phyloP scores from a whole-genome alignment of 2,888 invertebrate genomes.

The Lasioglossum malachurum region DNA sequence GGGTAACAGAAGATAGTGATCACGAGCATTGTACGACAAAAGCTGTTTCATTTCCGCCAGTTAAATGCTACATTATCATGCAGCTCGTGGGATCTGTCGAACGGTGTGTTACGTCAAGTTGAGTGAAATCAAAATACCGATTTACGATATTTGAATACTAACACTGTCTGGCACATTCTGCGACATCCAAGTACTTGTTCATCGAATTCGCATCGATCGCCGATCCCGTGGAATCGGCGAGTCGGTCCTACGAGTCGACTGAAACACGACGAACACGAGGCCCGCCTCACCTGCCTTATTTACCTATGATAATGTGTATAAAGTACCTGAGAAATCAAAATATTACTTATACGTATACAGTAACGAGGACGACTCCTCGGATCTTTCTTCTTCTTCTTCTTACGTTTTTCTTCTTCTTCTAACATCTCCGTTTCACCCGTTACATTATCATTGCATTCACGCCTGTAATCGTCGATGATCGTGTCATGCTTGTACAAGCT shows the following conservation, averaged over 20 bases:
- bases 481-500: conserved; percentile 65
- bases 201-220: conserved; percentile 36
- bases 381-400: not conserved
- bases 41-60: conserved; percentile 12
- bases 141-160: conserved; percentile 1
- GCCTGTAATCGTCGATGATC: conserved; percentile 50
- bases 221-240: not conserved
- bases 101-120: not conserved
- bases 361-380: conserved; percentile 25
- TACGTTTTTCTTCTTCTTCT: not conserved
- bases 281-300: conserved; percentile 74
- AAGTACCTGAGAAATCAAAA: conserved; percentile 83
- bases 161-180: conserved; percentile 18
- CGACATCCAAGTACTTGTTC: conserved; percentile 32
- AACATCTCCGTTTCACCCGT: conserved; percentile 24
- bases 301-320: conserved; percentile 83
- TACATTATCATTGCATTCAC: conserved; percentile 32
- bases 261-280: conserved; percentile 58
- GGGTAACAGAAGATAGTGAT: not conserved
- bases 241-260: not conserved
- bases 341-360: conserved; percentile 53
- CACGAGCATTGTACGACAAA: not conserved
- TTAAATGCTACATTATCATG: conserved; percentile 32
- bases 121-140: not conserved
- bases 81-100: conserved; percentile 29